Evolutionary conservation across 2,113 vertebrate genomes (phyloP).

Genomic region (Catagonus wagneri): DNA sequence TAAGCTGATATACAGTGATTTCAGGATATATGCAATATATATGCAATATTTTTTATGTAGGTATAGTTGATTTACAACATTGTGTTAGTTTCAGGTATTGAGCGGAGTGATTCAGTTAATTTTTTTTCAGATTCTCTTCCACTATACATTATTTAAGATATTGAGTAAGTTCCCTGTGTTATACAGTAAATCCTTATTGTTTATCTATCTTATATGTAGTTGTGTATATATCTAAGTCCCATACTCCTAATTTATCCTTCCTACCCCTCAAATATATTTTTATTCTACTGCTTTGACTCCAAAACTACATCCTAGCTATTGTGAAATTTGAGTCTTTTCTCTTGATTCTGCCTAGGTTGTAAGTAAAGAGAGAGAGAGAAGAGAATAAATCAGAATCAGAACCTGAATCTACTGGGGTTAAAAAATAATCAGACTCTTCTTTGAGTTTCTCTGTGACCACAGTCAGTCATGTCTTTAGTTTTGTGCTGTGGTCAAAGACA

Average conservation of each 20-base stretch:
- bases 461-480: slow-evolving; percentile 23
- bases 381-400: slow-evolving; percentile 35
- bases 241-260: not conserved
- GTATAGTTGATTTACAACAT: not conserved
- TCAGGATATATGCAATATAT: not conserved
- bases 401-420: slow-evolving; percentile 29
- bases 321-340: slow-evolving; percentile 32
- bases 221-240: not conserved
- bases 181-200: not conserved
- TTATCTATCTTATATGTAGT: not conserved
- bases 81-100: not conserved
- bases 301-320: slow-evolving; percentile 25
- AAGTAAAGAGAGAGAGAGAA: not conserved
- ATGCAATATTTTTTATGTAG: not conserved
- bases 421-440: slow-evolving; percentile 43
- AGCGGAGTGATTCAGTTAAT: not conserved
- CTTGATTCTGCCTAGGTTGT: slow-evolving; percentile 10
- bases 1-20: not conserved
- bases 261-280: slow-evolving; percentile 8
- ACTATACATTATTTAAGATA: not conserved
- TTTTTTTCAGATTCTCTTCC: not conserved
- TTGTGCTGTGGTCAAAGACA: not conserved
- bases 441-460: slow-evolving; percentile 38
- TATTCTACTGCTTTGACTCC: slow-evolving; percentile 45
- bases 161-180: not conserved